Evolutionary conservation across 1,140 invertebrate species (phyloP).

Genomic region (Coboldia fuscipes): DNA sequence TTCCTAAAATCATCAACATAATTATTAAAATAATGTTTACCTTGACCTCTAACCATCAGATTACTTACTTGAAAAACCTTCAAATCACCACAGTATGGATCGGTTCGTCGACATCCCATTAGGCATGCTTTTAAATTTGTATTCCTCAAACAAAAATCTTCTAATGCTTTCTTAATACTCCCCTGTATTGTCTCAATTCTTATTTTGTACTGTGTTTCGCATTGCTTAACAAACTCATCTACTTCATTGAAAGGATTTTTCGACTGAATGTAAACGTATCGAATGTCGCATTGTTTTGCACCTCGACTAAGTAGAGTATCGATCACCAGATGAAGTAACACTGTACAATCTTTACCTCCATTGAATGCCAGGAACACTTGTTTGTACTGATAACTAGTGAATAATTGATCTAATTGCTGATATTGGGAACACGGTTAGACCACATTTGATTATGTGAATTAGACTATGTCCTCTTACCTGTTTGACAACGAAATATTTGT

Average conservation of each 20-base stretch:
- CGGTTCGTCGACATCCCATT: slow-evolving; percentile 70
- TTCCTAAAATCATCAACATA: too few species aligned
- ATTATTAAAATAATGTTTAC: slow-evolving; percentile 10
- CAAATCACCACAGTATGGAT: slow-evolving; percentile 52
- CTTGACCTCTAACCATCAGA: too few species aligned
- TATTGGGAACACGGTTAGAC: too few species aligned
- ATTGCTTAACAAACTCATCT: slow-evolving; percentile 57
- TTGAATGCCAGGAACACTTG: slow-evolving; percentile 83
- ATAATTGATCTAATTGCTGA: too few species aligned
- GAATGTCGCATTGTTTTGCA: slow-evolving; percentile 23
- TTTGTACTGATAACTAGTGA: too few species aligned
- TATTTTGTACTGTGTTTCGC: slow-evolving; percentile 47
- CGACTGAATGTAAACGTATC: slow-evolving; percentile 51
- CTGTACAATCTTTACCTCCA: slow-evolving; percentile 94
- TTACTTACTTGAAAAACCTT: slow-evolving; percentile 44
- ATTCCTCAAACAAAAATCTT: slow-evolving; percentile 34
- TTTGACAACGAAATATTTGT: too few species aligned
- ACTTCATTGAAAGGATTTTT: slow-evolving; percentile 66
- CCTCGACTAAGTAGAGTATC: slow-evolving; percentile 7
- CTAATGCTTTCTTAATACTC: slow-evolving; percentile 48
- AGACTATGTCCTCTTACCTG: too few species aligned
- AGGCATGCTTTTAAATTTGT: slow-evolving; percentile 55
- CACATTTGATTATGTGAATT: too few species aligned
- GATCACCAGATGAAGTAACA: slow-evolving; percentile 56
- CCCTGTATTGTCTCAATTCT: slow-evolving; percentile 42